Base-by-base conservation (phyloP, 2,113 vertebrate species). In the Fulmarus glacialis region DNA sequence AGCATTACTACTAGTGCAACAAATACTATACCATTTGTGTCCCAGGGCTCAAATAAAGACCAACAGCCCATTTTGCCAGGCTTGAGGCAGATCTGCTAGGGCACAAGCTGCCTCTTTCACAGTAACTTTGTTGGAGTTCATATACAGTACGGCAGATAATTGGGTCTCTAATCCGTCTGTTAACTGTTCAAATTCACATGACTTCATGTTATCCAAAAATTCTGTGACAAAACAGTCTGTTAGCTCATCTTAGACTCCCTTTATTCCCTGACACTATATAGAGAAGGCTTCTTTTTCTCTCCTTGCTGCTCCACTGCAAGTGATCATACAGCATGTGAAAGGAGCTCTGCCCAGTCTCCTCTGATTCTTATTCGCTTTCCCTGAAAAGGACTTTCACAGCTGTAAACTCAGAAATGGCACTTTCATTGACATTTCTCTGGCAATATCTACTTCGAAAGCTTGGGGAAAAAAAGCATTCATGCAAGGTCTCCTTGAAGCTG, bases 171-270 rank as follows among this genome's bases (percentile, higher is more conserved):
- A 97, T 97, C 96, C 87, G 53, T 94, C 82, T 93, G 87, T 82
- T 93, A 88, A 75, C 87, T 93, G 78, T 75, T 95, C 91, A 72
- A 52, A 88, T 94, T 96, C 95, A 94, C 96, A 95, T 60, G 81
- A 94, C 95, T 95, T 94, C 93, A 79, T 34, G 82, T 96, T 95
- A 93, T 95, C 95, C 78, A 95, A 84, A 93, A 93, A 79, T 78
- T 82, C 77, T 64, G 66, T 2, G 5, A 89, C 87, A 96, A 95
- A 97, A 91, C 45, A 94, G 81, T 52, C 87, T 85, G 47, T 89
- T 93, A 90, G 59, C 74, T 94, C 90, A 85, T 93, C 58, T 85
- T 77, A 79, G 70, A 60, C 81, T 89, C 74, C 27, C 48, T 93
- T 97, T 95, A 94, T 96, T 90, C 78, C 66, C 42, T 82, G 71